Evolutionary conservation across 2,888 invertebrate genomes (phyloP), one percentile per base, ranked within the genome.

Genomic region (Caenorhabditis sp.): DNA sequence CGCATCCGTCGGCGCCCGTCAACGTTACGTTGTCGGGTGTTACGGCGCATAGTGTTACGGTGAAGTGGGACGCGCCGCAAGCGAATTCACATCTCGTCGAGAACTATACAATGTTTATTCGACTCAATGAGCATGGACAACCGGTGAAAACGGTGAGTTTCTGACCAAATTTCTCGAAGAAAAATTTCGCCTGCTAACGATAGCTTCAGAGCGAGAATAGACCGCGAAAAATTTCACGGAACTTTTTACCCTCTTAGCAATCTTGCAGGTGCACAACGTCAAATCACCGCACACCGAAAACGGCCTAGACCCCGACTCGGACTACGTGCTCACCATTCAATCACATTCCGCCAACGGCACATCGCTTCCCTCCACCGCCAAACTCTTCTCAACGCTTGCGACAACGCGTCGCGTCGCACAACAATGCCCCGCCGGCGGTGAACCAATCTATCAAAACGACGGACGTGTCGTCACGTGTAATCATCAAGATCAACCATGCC

Each of bases 1-100:
- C 81, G 1, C 82, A 81, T 69, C 83, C 83, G 10, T 79, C 81
- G 23, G 65, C 83, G 10, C 83, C 83, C n/a, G 65, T 75, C 6
- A 82, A 83, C 54, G 79, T 83, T 17, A 71, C 78, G 1, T 69
- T 83, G 1, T 51, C 58, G 12, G 68, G 71, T 8, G 27, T 80
- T 21, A 78, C 75, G 0, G 70, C 69, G 14, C 69, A 72, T 17
- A 67, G 78, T 50, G 83, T 76, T 6, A 68, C 57, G 1, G 69
- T 83, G 12, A 54, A 51, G 10, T 83, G 82, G 83, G 68, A 58
- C 1, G 70, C 76, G 27, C 83, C 83, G 10, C 55, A 61, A 10
- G 36, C 74, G 12, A 81, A 83, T 50, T 66, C 76, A 14, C 75
- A 81, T 58, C 67, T 82, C 12, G 82, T 83, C 10, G 64, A 78